Base-by-base conservation (phyloP, 2,888 invertebrate species). In the Xestia xanthographa region DNA sequence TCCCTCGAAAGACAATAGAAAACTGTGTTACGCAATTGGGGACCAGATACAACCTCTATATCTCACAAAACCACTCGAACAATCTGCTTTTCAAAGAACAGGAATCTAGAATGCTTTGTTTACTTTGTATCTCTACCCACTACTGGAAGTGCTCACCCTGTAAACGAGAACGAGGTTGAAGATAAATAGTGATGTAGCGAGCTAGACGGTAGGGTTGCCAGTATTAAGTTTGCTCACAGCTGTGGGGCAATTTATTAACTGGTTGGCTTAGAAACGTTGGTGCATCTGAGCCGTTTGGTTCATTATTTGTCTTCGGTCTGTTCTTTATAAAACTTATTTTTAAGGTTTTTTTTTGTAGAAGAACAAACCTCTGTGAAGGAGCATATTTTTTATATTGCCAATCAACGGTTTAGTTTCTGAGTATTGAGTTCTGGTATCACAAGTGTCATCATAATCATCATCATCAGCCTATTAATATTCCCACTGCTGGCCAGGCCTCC, bases 181-280 rank as follows among this genome's bases (percentile, higher is more conserved):
- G 68, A 83, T 82, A 86, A 77, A 83, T 82, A 77, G 86, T 83
- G 73, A 77, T 74, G 66, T 71, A 69, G 83, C 56, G 81, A 72
- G 70, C 71, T 72, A 74, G 66, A 82, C n/a, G n/a, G n/a, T 48
- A 83, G 78, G 83, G 83, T 22, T 82, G 77, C 5, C 56, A 38
- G 22, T 58, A 60, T 68, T 41, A 43, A 48, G 77, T 50, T 76
- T 41, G 29, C 53, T 14, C n/a, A 68, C 66, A 69, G 66, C 68
- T 69, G 68, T 6, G 68, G 20, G 12, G 63, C 14, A 69, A 80
- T 80, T 83, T 48, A 80, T 78, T 78, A 77, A 67, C 66, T 56
- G 29, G 50, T 20, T 67, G 12, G 41, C 58, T 83, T 77, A 56
- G 58, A 48, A 48, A 53, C 45, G 22, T 12, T 68, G 38, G 68